Evolutionary conservation across 2,113 vertebrate species (phyloP).

Genomic region (Hystrix brachyura): DNA sequence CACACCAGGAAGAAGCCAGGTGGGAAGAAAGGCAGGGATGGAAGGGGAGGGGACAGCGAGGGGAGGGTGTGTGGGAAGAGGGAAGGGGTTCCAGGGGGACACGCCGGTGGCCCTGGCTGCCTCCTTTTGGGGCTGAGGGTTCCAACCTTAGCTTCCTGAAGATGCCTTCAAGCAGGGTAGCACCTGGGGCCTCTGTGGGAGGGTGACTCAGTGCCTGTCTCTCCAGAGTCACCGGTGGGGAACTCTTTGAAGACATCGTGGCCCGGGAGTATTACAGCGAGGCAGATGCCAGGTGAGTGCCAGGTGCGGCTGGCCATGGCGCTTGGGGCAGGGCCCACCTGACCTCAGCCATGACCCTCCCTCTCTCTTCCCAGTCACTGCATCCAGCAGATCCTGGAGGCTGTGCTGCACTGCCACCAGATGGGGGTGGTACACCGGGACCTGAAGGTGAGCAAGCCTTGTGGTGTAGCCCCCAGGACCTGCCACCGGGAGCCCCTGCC

Average conservation of each 20-base stretch:
- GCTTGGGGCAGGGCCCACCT: neutral
- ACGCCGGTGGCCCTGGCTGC: too few species aligned
- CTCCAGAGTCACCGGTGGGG: conserved; percentile 89
- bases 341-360: neutral
- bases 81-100: neutral
- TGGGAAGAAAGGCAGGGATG: fast-evolving
- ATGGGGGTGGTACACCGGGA: conserved; percentile 94
- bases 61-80: neutral
- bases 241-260: conserved; percentile 92
- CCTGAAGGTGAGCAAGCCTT: conserved; percentile 89
- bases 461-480: fast-evolving
- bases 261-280: conserved; percentile 93
- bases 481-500: neutral
- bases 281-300: conserved; percentile 91
- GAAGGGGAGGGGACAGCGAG: too few species aligned
- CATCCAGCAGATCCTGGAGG: conserved; percentile 91
- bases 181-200: neutral
- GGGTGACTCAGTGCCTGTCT: conserved; percentile 50
- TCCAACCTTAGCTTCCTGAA: neutral
- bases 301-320: neutral
- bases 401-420: conserved; percentile 93
- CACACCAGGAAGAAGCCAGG: neutral
- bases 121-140: neutral
- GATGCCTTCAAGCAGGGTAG: neutral
- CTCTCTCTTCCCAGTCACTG: conserved; percentile 83